These are phyloP conservation scores for Zaprionus africanus DNA, from an alignment of 1,140 invertebrate species.

Conservation along the genomic window DNA sequence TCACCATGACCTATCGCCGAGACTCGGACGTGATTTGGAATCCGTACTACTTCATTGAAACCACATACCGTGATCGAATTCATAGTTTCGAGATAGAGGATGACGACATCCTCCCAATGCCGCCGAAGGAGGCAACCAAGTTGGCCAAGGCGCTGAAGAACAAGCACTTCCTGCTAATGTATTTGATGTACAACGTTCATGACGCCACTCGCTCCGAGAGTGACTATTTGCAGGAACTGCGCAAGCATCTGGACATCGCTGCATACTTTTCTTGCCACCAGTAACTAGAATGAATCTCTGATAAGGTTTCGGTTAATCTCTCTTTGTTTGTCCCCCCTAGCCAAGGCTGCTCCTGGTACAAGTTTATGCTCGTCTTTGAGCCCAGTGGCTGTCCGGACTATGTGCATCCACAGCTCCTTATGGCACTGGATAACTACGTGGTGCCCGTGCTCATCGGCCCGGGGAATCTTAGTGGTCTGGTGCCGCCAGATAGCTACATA, in stretches of 20 bases:
- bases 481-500: conserved; percentile 46
- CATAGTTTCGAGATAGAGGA: conserved; percentile 6
- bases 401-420: conserved; percentile 46
- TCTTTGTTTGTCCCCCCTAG: neutral
- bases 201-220: conserved; percentile 29
- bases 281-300: conserved; percentile 20
- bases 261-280: conserved; percentile 26
- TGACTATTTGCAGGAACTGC: conserved; percentile 45
- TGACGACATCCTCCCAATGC: conserved; percentile 1
- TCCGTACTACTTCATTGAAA: conserved; percentile 37
- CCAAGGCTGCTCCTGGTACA: conserved; percentile 48
- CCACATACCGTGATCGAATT: neutral
- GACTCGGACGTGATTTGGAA: conserved; percentile 62
- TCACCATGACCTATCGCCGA: conserved; percentile 62
- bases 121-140: neutral
- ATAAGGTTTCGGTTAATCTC: neutral
- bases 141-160: neutral
- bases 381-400: conserved; percentile 53
- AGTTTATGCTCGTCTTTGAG: conserved; percentile 65
- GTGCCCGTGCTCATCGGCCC: conserved; percentile 60
- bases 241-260: conserved; percentile 33
- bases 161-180: conserved; percentile 30
- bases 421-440: conserved; percentile 39
- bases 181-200: conserved; percentile 50
- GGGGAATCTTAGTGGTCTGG: conserved; percentile 39